Evolutionary conservation across 2,797 vertebrate genomes (phyloP), one percentile per base, ranked within the genome.

Genomic region (Melanotaenia trifasciata): DNA sequence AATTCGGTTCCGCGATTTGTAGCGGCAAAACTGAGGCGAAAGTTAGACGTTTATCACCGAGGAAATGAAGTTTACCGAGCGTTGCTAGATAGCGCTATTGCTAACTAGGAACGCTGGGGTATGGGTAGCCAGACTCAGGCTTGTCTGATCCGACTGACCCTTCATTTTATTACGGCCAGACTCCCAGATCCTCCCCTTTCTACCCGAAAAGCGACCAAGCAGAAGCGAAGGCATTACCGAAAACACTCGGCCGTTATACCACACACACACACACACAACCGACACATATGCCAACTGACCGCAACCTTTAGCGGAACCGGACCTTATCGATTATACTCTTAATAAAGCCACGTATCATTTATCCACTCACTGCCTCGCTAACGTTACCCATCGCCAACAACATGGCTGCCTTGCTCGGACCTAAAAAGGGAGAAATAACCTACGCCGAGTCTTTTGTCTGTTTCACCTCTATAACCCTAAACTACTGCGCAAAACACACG

Each of bases 391-490:
- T 95, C 95, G 96, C 96, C 97, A 97, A 98, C 97, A 99, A 99
- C 97, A 99, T 99, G 97, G 97, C 97, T 98, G 97, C 97, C 97
- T 96, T 91, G 95, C 95, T 96, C 92, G 96, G 96, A 97, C 96
- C 96, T 95, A 85, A 94, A 94, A 96, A 95, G 95, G 89, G 87
- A 94, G 96, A 96, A 96, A 96, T 97, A 96, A 97, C 96, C 96
- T 96, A 93, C 95, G 94, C 96, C 93, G 95, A 95, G 96, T 95
- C 96, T 93, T 97, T 97, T 97, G 96, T 98, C 96, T 94, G 95
- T 93, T 96, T 98, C 97, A 97, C 97, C 96, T 96, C 96, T 96
- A 96, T 97, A 97, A 97, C 96, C 97, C 96, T 95, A 96, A 98
- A 97, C 95, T 96, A 95, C 95, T 92, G 96, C 96, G 94, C 94